A percentile compares a stretch with the other conserved stretches of the same genome.
These are phyloP conservation scores for Callosobruchus maculatus DNA, from an alignment of 2,888 invertebrate species.

Conservation along the genomic window DNA sequence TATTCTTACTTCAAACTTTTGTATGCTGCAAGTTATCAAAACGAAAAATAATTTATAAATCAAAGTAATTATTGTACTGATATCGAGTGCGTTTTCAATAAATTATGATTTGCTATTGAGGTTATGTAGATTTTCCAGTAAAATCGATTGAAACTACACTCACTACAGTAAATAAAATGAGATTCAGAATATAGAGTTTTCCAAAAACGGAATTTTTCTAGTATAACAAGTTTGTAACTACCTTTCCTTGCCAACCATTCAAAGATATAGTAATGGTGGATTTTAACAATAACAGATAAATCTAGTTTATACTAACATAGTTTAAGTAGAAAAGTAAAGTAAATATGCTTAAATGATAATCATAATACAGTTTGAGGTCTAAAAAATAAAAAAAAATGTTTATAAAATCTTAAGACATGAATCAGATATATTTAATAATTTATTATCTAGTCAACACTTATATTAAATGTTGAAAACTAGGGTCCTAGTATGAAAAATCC, in stretches of 20 bases:
- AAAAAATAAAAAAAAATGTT: background rate
- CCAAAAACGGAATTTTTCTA: background rate
- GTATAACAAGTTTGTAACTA: too few species aligned
- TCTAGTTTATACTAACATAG: too few species aligned
- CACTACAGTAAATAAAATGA: background rate
- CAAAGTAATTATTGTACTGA: background rate
- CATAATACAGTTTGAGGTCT: background rate
- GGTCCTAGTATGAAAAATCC: too few species aligned
- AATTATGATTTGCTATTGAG: background rate
- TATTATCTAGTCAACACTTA: too few species aligned
- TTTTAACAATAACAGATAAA: too few species aligned
- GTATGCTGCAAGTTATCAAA: too few species aligned
- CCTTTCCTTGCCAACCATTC: too few species aligned
- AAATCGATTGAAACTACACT: background rate
- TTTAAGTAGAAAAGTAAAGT: too few species aligned
- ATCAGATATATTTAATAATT: background rate
- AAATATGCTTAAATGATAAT: background rate
- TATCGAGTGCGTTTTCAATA: background rate
- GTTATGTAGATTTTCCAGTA: background rate
- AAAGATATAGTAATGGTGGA: too few species aligned
- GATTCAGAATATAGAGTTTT: background rate
- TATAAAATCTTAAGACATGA: background rate
- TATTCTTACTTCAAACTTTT: too few species aligned
- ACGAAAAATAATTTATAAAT: background rate
- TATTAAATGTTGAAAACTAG: too few species aligned